phyloP scores from a whole-genome alignment of 2,888 invertebrate genomes.

The Drosophila diplacantha region DNA sequence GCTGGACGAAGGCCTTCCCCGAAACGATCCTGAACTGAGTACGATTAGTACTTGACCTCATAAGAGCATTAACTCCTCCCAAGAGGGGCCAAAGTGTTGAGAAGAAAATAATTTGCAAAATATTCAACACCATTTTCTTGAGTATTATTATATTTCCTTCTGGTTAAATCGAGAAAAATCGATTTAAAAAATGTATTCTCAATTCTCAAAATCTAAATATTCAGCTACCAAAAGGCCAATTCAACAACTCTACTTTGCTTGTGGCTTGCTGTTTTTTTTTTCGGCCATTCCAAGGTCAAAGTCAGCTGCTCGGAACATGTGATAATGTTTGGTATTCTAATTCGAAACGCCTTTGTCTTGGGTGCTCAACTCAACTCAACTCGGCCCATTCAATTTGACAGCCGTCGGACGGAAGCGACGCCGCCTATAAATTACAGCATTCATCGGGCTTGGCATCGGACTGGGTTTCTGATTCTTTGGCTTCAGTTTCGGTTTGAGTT shows the following conservation, averaged over 20 bases:
- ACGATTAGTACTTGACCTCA: not conserved
- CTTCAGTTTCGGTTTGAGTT: not conserved
- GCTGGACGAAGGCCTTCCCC: constrained; percentile 23
- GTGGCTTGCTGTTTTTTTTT: constrained; percentile 11
- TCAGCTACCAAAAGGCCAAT: constrained; percentile 14
- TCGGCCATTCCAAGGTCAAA: constrained; percentile 58
- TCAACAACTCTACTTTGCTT: constrained; percentile 12
- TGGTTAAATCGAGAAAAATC: not conserved
- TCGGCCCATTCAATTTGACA: constrained; percentile 54
- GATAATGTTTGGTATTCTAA: constrained; percentile 56
- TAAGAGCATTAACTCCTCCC: too few relatives aligned
- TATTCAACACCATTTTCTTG: not conserved
- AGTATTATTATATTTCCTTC: not conserved
- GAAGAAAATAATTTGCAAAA: not conserved
- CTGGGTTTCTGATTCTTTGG: constrained; percentile 10
- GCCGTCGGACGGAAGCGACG: constrained; percentile 51
- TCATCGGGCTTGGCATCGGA: constrained; percentile 13
- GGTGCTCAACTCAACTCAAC: constrained; percentile 20
- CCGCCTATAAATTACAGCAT: constrained; percentile 59
- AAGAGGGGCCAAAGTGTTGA: not conserved
- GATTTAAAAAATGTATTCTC: not conserved
- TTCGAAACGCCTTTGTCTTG: constrained; percentile 59
- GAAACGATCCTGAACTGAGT: not conserved
- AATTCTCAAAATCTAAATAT: not conserved
- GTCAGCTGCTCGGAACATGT: constrained; percentile 67